Conservation (phyloP, 2,113 vertebrate species). For the Plecturocebus donacophilus region DNA sequence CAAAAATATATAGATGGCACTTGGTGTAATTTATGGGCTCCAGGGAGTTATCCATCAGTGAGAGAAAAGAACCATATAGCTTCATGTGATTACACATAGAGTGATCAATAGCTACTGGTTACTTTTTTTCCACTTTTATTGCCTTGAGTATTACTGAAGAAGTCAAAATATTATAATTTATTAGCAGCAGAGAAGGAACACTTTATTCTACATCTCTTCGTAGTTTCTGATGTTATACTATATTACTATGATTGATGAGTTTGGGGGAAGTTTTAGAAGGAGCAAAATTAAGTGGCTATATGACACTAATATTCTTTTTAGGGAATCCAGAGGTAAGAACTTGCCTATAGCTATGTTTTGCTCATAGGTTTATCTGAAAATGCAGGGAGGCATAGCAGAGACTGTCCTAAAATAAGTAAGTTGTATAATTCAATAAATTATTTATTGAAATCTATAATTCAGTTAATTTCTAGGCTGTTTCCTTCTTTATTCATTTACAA, state of each 20-base stretch:
- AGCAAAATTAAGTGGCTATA: not conserved
- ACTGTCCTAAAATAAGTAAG: not conserved
- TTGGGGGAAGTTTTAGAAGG: not conserved
- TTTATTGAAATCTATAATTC: not conserved
- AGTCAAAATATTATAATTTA: conserved; percentile 51
- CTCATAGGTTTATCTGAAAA: not conserved
- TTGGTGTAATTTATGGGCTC: conserved; percentile 40
- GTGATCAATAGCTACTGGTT: conserved; percentile 38
- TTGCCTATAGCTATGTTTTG: not conserved
- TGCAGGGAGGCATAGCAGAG: not conserved
- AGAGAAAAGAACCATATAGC: not conserved
- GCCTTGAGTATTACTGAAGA: not conserved
- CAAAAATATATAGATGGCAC: not conserved
- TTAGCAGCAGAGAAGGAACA: not conserved
- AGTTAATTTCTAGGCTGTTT: not conserved
- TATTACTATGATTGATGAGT: conserved; percentile 33
- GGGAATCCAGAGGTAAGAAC: not conserved
- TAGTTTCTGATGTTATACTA: not conserved
- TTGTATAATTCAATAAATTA: not conserved
- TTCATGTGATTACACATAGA: conserved; percentile 19
- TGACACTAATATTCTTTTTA: not conserved
- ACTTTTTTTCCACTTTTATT: conserved; percentile 44
- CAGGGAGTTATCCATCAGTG: conserved; percentile 16
- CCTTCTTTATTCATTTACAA: not conserved
- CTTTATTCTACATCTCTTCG: conserved; percentile 7